A percentile compares a stretch with the other conserved stretches of the same genome.
Conservation (phyloP, 2,113 vertebrate species). For the Vidua chalybeata region DNA sequence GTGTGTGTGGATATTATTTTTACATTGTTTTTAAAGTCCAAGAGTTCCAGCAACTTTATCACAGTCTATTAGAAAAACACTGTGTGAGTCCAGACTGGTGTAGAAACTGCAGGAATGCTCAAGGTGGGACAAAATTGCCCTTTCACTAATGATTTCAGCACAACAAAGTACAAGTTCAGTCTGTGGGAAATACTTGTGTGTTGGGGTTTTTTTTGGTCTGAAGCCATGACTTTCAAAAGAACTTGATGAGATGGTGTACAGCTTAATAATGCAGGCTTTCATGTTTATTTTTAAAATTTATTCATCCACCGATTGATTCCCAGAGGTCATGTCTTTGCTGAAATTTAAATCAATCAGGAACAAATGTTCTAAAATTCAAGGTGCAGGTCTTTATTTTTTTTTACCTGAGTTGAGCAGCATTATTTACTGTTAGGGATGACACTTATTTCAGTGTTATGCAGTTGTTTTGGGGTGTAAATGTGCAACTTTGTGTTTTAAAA, state of each 20-base stretch:
- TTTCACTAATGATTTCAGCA: constrained; percentile 1
- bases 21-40: not conserved
- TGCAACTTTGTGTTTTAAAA: not conserved
- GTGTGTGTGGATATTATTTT: not conserved
- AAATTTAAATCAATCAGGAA: not conserved
- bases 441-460: not conserved
- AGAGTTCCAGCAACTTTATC: not conserved
- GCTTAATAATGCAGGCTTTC: not conserved
- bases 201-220: not conserved
- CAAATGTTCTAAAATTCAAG: not conserved
- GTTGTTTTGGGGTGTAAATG: not conserved
- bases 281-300: not conserved
- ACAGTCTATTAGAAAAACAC: not conserved
- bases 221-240: constrained; percentile 29
- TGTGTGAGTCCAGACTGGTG: not conserved
- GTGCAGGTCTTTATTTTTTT: not conserved
- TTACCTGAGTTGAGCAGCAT: not conserved
- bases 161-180: not conserved
- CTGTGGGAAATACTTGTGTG: not conserved
- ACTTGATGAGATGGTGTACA: constrained; percentile 4
- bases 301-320: not conserved
- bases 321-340: not conserved
- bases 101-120: not conserved
- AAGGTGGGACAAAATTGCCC: not conserved
- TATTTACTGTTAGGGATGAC: not conserved